Base-by-base conservation (phyloP, 2,888 invertebrate species). In the Oligia fasciuncula region DNA sequence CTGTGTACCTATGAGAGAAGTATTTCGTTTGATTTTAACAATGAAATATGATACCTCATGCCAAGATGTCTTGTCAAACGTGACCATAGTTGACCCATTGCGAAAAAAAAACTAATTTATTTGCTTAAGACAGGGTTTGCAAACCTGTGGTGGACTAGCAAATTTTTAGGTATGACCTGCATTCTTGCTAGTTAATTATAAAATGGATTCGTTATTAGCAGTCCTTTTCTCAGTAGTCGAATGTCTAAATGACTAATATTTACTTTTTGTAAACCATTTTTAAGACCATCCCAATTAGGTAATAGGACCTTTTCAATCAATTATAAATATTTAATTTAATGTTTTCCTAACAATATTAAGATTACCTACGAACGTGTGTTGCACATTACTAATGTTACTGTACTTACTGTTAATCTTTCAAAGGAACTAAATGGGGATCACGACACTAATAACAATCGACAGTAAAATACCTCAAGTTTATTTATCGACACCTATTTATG, bases 31-130 rank as follows among this genome's bases (percentile, higher is more conserved):
- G 11, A 65, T 70, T 73, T 63, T 73, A 77, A 87, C 78, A 87
- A 86, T 80, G 73, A 73, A 76, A 85, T 73, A 67, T 72, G 73
- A 76, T 72, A 78, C 60, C 13, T 54, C 69, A 78, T 74, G 46
- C 49, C 63, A 79, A 75, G 78, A 73, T 49, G 70, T 85, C 88
- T 85, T 80, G 83, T 85, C 76, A 81, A 84, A 80, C 84, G 77
- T 86, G 78, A 86, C 75, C 75, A 62, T 43, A 66, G 66, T 73
- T 73, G 72, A 88, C 54, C 77, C n/a, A 72, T 73, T 71, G 72
- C 67, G 76, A 78, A 82, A 85, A 82, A 82, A 80, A 87, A 85
- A 35, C 75, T 73, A 63, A 81, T 75, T 63, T 84, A 76, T 87
- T 85, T 76, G 77, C 66, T 65, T 70, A 40, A 29, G 1, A 6